phyloP scores from a whole-genome alignment of 2,888 invertebrate species.

The Drosophila nigricruria region DNA sequence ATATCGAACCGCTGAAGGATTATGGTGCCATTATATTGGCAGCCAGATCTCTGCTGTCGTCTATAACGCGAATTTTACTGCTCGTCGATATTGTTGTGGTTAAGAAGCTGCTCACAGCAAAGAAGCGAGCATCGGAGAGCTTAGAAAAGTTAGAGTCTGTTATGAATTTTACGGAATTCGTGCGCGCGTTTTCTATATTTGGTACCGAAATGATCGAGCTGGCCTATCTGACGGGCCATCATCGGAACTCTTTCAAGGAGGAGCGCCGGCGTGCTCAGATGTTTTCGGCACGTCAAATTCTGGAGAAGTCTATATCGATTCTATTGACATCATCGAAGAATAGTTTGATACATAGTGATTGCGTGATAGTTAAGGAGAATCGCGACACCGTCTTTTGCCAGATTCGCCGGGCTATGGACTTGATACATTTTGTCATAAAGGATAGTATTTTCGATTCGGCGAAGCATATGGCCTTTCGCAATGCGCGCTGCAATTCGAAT shows the following conservation, averaged over 20 bases:
- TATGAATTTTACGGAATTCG: constrained; percentile 98
- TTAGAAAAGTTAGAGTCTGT: constrained; percentile 94
- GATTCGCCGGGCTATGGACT: constrained; percentile 98
- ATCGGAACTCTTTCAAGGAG: constrained; percentile 94
- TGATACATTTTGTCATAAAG: constrained; percentile 98
- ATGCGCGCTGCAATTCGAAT: constrained; percentile 58
- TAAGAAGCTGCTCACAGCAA: constrained; percentile 96
- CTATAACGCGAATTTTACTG: constrained; percentile 97
- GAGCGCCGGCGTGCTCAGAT: constrained; percentile 98
- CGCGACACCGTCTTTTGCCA: constrained; percentile 99
- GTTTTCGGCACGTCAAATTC: constrained; percentile 96
- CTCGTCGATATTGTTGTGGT: constrained; percentile 99
- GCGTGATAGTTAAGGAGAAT: constrained; percentile 96
- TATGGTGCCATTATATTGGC: constrained; percentile 94
- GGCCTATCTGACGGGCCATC: constrained; percentile 94
- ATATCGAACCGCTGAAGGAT: constrained; percentile 89
- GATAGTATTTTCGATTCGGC: constrained; percentile 94
- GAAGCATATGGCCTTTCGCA: constrained; percentile 77
- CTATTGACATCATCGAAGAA: constrained; percentile 98
- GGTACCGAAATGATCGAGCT: constrained; percentile 99
- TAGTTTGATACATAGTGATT: constrained; percentile 97
- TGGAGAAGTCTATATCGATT: constrained; percentile 98
- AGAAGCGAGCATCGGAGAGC: constrained; percentile 96
- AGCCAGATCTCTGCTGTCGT: constrained; percentile 95
- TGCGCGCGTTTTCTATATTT: constrained; percentile 99